Evolutionary conservation across 1,140 invertebrate species (phyloP), one percentile per base, ranked within the genome.

Genomic region (Solenopsis invicta): DNA sequence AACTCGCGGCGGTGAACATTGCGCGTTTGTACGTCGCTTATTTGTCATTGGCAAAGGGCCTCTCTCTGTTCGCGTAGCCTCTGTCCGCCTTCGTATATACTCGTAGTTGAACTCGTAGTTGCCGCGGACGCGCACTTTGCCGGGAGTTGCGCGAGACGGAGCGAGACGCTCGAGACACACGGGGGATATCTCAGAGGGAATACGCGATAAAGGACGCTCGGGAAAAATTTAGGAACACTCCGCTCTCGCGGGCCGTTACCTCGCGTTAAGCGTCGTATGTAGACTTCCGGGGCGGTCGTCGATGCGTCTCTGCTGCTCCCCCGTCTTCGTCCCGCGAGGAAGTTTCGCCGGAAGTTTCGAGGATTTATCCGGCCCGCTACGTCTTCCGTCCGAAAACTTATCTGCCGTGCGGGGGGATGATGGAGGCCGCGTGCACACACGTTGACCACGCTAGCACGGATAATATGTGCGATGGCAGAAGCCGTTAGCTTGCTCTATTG

Each of bases 401-500:
- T 90, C 89, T 66, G 69, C 13, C 64, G 45, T 29, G 13, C 9
- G 62, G 52, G 77, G n/a, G n/a, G n/a, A n/a, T 76, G 82, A 62
- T 76, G 74, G 61, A 82, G 76, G 59, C 62, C 74, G 56, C 66
- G n/a, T n/a, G 72, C 81, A 72, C 75, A 78, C 86, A 89, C 88
- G 88, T 88, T 72, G 88, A 78, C 87, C 89, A 86, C 86, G 82
- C 66, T 29, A 41, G 8, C 12, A 37, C 81, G 18, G 41, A 2
- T 74, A 89, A 92, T 92, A 91, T 89, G 90, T 87, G 88, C 90
- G 66, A 82, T 85, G 85, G 89, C 85, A 91, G 81, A 64, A 87
- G 64, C 87, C 86, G 90, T 93, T 93, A 92, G 88, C 89, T 91
- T 89, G 90, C 92, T 89, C 92, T 93, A 93, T 93, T 93, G 91